Conservation (phyloP, 2,797 vertebrate species). For the Channallabes apus region DNA sequence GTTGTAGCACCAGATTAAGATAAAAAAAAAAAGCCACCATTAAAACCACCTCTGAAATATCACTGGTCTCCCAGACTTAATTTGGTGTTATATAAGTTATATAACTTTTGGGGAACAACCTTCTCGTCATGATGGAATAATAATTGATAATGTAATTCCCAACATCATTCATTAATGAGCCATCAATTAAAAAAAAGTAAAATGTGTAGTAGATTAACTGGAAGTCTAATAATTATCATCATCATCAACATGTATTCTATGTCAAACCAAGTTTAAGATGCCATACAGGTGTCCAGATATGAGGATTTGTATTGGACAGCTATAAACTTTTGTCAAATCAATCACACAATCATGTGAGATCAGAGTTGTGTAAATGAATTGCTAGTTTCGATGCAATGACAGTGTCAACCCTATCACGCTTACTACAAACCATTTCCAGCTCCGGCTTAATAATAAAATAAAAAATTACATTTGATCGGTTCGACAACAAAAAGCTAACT, state of each 20-base stretch:
- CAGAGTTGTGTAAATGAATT: background rate
- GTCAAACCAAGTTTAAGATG: background rate
- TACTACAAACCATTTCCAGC: background rate
- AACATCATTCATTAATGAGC: background rate
- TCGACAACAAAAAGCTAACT: too few relatives aligned
- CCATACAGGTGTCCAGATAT: background rate
- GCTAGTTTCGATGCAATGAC: background rate
- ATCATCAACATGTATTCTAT: background rate
- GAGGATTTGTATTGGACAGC: background rate
- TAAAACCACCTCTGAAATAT: too few relatives aligned
- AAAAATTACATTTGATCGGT: background rate
- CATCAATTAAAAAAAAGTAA: background rate
- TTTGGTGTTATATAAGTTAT: too few relatives aligned
- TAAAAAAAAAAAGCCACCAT: too few relatives aligned
- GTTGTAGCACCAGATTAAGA: too few relatives aligned
- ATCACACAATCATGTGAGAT: background rate
- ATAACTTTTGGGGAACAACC: background rate
- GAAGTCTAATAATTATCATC: background rate
- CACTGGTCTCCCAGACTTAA: too few relatives aligned
- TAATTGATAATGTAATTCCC: background rate
- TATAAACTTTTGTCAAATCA: background rate
- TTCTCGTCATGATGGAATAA: background rate
- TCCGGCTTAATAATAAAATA: background rate
- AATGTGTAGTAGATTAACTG: background rate
- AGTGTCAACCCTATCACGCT: too few relatives aligned